Evolutionary conservation across 2,888 invertebrate species (phyloP).

Genomic region (Diloba caeruleocephala): DNA sequence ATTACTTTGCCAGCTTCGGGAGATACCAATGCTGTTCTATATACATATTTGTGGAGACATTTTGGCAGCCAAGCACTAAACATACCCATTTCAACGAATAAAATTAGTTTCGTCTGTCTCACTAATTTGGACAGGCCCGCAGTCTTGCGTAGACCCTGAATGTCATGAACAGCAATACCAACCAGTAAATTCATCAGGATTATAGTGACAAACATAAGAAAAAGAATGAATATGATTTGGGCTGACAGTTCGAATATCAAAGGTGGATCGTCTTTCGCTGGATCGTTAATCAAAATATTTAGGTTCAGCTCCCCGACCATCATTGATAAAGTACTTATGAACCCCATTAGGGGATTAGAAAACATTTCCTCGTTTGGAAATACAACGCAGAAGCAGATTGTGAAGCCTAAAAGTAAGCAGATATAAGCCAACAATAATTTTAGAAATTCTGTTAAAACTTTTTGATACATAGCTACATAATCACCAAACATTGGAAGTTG

Average conservation of each 20-base stretch:
- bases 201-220: constrained; percentile 95
- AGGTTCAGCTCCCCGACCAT: constrained; percentile 96
- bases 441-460: constrained; percentile 95
- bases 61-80: constrained; percentile 94
- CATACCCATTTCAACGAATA: constrained; percentile 94
- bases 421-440: constrained; percentile 95
- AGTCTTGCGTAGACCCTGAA: constrained; percentile 95
- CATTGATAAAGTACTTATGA: constrained; percentile 95
- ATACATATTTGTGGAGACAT: constrained; percentile 92
- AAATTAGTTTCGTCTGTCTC: constrained; percentile 94
- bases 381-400: constrained; percentile 96
- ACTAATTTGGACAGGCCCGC: constrained; percentile 95
- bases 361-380: constrained; percentile 95
- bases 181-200: constrained; percentile 95
- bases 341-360: constrained; percentile 94
- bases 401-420: constrained; percentile 95
- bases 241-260: constrained; percentile 93
- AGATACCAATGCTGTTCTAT: constrained; percentile 94
- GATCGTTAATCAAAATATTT: constrained; percentile 92
- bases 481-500: constrained; percentile 96
- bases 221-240: constrained; percentile 94
- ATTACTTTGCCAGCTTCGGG: constrained; percentile 95
- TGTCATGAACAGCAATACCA: constrained; percentile 96
- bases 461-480: constrained; percentile 97
- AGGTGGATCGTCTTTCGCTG: constrained; percentile 91